Conservation (phyloP, 2,797 vertebrate species). For the Melanogrammus aeglefinus region DNA sequence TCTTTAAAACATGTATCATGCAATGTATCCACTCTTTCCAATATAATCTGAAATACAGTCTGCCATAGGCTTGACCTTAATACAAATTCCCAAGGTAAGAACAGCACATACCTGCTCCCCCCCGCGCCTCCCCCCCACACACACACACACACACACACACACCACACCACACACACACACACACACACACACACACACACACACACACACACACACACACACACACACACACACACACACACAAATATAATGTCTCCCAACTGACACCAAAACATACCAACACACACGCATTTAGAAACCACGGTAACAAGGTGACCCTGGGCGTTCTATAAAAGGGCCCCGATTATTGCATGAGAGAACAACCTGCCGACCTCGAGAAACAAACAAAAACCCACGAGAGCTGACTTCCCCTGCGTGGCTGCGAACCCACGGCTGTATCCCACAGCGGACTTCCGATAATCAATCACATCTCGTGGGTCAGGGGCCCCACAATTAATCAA, state of each 20-base stretch:
- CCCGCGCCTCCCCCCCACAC: too few species aligned
- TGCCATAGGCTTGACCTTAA: too few species aligned
- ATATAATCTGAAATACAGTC: too few species aligned
- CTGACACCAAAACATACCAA: conserved; percentile 2
- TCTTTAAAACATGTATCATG: background rate
- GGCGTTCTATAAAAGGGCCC: conserved; percentile 3
- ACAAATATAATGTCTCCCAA: conserved; percentile 48
- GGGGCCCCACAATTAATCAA: conserved; percentile 64
- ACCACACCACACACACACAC: conserved; percentile 8
- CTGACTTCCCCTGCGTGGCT: conserved; percentile 28
- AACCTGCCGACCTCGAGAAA: too few species aligned
- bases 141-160: too few species aligned
- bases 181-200: conserved; percentile 34
- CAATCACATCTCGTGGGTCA: conserved; percentile 57
- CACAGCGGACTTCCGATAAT: conserved; percentile 59
- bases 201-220: too few species aligned
- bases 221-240: conserved; percentile 30
- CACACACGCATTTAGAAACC: conserved; percentile 19
- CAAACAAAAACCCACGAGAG: background rate
- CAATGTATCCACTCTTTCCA: too few species aligned
- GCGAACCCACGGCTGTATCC: conserved; percentile 34
- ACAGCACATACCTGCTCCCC: too few species aligned
- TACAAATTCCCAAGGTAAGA: too few species aligned
- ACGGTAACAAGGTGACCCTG: conserved; percentile 4
- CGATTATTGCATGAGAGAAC: too few species aligned